These are phyloP conservation scores for Cyclura pinguis DNA, from an alignment of 2,797 vertebrate species.

Conservation along the genomic window DNA sequence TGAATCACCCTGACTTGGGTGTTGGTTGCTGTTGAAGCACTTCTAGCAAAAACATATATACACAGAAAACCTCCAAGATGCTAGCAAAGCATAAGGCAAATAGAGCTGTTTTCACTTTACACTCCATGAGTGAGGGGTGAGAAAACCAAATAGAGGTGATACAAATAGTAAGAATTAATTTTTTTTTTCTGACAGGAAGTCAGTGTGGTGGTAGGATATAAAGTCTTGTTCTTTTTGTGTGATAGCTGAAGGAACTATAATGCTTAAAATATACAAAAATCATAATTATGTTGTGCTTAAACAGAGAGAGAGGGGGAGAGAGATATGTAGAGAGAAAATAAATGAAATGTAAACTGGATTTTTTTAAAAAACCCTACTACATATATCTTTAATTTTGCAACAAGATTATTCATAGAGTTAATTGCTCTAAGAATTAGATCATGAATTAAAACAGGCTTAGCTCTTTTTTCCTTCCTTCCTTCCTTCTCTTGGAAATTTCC, in stretches of 20 bases:
- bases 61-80: constrained; percentile 10
- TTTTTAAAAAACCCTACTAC: not conserved
- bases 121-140: not conserved
- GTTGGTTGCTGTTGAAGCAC: constrained; percentile 51
- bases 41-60: constrained; percentile 12
- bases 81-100: not conserved
- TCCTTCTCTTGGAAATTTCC: not conserved
- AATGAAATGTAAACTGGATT: no score
- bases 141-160: not conserved
- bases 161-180: not conserved
- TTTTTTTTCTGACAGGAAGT: constrained; percentile 8
- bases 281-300: not conserved
- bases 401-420: not conserved
- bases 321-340: not conserved
- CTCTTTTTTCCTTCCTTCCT: not conserved
- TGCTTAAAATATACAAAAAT: not conserved
- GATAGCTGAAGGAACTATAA: not conserved
- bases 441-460: not conserved
- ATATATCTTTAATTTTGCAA: not conserved
- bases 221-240: not conserved
- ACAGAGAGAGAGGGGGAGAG: no score
- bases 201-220: not conserved
- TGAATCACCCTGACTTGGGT: constrained; percentile 72
- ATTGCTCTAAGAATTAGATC: not conserved
- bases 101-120: constrained; percentile 29